Evolutionary conservation across 30 jellyfish, hydroid and myxozoan species (phyloP).

Genomic region (Catostylus mosaicus): DNA sequence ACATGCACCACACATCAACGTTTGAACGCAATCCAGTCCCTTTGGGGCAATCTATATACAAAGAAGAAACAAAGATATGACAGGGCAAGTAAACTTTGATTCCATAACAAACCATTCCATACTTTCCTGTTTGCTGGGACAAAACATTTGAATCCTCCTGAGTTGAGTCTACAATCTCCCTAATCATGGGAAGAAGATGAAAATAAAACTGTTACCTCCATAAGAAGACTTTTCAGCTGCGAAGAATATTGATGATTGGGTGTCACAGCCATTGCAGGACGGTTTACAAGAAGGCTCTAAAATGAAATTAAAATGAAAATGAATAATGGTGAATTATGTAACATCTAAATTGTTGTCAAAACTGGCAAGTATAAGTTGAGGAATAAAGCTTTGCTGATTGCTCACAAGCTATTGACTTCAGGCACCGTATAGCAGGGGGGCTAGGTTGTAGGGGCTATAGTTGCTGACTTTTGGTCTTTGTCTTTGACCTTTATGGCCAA

Average conservation of each 20-base stretch:
- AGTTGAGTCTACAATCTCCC: background rate
- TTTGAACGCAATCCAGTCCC: conserved; percentile 84
- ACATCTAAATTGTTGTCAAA: too few relatives aligned
- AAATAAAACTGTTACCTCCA: conserved; percentile 38
- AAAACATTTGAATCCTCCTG: too few relatives aligned
- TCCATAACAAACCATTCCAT: background rate
- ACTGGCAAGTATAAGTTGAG: too few relatives aligned
- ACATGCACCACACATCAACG: conserved; percentile 95
- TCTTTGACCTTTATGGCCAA: too few relatives aligned
- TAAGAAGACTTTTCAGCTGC: conserved; percentile 52
- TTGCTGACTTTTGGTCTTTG: too few relatives aligned
- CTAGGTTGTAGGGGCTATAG: too few relatives aligned
- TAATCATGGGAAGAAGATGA: background rate
- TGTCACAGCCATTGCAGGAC: conserved; percentile 83
- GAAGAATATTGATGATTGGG: conserved; percentile 65
- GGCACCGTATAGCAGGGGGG: too few relatives aligned
- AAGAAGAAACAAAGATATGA: background rate
- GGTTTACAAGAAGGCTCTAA: conserved; percentile 69
- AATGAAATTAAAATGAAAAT: background rate
- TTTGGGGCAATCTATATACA: conserved; percentile 73
- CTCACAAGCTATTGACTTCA: too few relatives aligned
- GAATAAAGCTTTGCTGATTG: too few relatives aligned
- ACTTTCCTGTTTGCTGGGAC: too few relatives aligned
- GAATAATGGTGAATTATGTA: too few relatives aligned
- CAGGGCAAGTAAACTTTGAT: background rate